These are phyloP conservation scores for Cuniculus paca DNA, from an alignment of 2,797 vertebrate species.

Conservation along the genomic window DNA sequence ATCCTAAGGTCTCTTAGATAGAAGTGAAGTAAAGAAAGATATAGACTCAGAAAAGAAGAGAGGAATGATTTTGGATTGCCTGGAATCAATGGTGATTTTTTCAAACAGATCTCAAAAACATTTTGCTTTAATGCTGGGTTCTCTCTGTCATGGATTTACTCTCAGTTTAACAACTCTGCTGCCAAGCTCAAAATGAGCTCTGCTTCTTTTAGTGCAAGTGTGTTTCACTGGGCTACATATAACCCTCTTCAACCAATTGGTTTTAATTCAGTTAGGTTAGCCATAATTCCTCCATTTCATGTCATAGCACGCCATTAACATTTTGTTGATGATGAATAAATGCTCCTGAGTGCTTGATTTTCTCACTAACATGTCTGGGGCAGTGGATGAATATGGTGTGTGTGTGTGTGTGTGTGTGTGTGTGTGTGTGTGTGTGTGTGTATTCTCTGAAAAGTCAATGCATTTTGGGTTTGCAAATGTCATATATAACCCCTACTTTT, in stretches of 20 bases:
- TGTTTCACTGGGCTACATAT: conserved; percentile 61
- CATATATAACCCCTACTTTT: conserved; percentile 29
- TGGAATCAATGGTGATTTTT: conserved; percentile 20
- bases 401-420: not conserved
- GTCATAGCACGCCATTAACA: conserved; percentile 56
- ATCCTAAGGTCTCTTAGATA: not conserved
- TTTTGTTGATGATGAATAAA: conserved; percentile 67
- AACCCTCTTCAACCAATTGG: conserved; percentile 68
- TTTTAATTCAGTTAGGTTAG: conserved; percentile 79
- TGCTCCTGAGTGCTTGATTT: conserved; percentile 61
- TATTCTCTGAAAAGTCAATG: conserved; percentile 48
- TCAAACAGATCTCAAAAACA: not conserved
- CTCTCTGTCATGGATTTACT: not conserved
- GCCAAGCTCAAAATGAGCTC: conserved; percentile 77
- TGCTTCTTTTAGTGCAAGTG: conserved; percentile 73
- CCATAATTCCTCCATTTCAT: conserved; percentile 76
- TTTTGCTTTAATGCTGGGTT: not conserved
- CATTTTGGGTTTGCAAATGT: not conserved
- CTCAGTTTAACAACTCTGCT: not conserved
- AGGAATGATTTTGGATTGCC: not conserved
- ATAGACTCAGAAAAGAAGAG: not conserved
- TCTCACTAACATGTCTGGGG: conserved; percentile 12
- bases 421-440: not conserved
- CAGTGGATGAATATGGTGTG: not conserved
- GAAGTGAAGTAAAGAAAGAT: not conserved